These are phyloP conservation scores for Diogma glabrata DNA, from an alignment of 2,888 invertebrate genomes.

Conservation along the genomic window DNA sequence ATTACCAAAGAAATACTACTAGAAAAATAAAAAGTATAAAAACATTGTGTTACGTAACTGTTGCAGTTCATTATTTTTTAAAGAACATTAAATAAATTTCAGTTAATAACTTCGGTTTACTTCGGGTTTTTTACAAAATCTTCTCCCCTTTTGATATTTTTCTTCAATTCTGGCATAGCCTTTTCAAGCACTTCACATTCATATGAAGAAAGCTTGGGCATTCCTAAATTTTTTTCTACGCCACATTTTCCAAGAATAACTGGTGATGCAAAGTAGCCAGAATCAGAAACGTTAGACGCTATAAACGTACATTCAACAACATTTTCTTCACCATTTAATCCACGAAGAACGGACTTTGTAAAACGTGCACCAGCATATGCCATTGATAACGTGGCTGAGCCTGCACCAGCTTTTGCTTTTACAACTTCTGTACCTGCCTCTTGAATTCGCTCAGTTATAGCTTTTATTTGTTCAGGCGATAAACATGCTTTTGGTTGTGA, in stretches of 20 bases:
- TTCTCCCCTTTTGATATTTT: conserved; percentile 89
- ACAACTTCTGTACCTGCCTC: conserved; percentile 94
- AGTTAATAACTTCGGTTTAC: no score
- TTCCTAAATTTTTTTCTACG: conserved; percentile 84
- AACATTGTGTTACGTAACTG: no score
- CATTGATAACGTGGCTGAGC: conserved; percentile 97
- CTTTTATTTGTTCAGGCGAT: conserved; percentile 65
- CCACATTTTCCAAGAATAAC: conserved; percentile 80
- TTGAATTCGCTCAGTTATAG: conserved; percentile 86
- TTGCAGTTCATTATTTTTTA: no score
- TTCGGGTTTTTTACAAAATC: no score
- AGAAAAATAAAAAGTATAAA: no score
- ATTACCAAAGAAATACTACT: no score
- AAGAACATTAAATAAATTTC: no score
- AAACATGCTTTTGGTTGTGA: conserved; percentile 73
- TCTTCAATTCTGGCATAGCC: conserved; percentile 85
- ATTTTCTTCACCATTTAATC: conserved; percentile 63
- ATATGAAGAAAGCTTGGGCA: conserved; percentile 72
- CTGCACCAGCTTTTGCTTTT: conserved; percentile 92
- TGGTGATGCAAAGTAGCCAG: conserved; percentile 89
- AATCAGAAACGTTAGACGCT: conserved; percentile 76
- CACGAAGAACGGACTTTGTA: conserved; percentile 70
- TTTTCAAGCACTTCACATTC: conserved; percentile 72
- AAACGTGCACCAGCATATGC: conserved; percentile 95
- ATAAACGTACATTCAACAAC: conserved; percentile 92